Evolutionary conservation across 2,113 vertebrate species (phyloP).

Genomic region (Psittacula cyanocephala): DNA sequence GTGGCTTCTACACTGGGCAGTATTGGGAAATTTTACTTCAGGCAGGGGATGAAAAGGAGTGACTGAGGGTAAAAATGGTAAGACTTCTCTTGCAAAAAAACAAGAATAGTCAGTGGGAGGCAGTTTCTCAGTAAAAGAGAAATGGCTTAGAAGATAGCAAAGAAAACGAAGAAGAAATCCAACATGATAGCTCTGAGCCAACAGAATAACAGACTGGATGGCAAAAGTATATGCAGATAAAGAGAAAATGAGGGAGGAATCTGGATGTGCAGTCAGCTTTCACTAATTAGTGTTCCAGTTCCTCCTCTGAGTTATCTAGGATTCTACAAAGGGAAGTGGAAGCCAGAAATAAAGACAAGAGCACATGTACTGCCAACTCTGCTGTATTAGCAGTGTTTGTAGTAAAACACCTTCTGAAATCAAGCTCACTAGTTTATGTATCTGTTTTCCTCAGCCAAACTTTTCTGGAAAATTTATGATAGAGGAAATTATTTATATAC

Average conservation of each 20-base stretch:
- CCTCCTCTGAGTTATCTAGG: not conserved
- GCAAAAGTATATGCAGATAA: not conserved
- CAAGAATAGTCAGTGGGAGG: not conserved
- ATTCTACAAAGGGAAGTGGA: not conserved
- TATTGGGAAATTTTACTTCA: not conserved
- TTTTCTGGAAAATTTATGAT: not conserved
- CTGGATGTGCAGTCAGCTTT: not conserved
- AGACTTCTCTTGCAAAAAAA: not conserved
- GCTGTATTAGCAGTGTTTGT: not conserved
- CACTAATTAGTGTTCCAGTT: constrained; percentile 1
- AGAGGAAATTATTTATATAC: not conserved
- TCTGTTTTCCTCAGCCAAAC: not conserved
- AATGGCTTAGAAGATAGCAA: not conserved
- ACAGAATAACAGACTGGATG: not conserved
- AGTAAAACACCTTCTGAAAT: constrained; percentile 5
- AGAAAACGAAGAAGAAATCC: not conserved
- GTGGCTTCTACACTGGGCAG: not conserved
- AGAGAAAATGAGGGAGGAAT: not conserved
- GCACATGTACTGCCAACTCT: not conserved
- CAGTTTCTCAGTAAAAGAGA: not conserved
- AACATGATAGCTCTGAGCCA: not conserved
- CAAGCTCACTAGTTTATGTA: not conserved
- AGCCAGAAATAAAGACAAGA: not conserved
- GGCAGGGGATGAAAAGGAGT: not conserved
- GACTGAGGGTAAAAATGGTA: not conserved